Evolutionary conservation across 2,113 vertebrate species (phyloP).

Genomic region (Triplophysa siluroides): DNA sequence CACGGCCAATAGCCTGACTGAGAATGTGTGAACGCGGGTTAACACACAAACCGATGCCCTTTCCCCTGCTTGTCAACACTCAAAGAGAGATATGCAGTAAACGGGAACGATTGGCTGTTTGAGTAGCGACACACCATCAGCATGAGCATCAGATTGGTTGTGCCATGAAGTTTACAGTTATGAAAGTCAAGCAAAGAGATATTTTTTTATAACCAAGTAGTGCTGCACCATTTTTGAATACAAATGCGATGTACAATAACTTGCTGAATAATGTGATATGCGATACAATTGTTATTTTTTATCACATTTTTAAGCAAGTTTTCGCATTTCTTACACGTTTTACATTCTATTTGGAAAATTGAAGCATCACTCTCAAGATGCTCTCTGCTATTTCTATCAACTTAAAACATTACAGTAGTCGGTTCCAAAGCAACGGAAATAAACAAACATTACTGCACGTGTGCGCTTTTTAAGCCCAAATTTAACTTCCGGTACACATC

Average conservation of each 20-base stretch:
- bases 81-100: neutral
- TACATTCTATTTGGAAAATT: no score
- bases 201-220: neutral
- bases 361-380: no score
- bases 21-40: slow-evolving; percentile 59
- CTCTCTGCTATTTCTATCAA: no score
- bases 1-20: slow-evolving; percentile 49
- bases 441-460: no score
- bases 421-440: no score
- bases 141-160: neutral
- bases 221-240: slow-evolving; percentile 21
- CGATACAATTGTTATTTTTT: no score
- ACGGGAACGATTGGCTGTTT: slow-evolving; percentile 7
- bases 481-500: no score
- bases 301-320: no score
- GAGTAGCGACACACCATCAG: neutral
- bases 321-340: no score
- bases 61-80: slow-evolving; percentile 49
- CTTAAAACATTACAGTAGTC: no score
- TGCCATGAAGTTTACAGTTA: neutral
- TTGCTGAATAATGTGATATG: no score
- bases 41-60: slow-evolving; percentile 50
- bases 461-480: no score
- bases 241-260: neutral
- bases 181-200: slow-evolving; percentile 1